Percentiles rank a stretch among this genome's conserved stretches.
phyloP scores from a whole-genome alignment of 2,797 vertebrate species.

The Austrolebias charrua region DNA sequence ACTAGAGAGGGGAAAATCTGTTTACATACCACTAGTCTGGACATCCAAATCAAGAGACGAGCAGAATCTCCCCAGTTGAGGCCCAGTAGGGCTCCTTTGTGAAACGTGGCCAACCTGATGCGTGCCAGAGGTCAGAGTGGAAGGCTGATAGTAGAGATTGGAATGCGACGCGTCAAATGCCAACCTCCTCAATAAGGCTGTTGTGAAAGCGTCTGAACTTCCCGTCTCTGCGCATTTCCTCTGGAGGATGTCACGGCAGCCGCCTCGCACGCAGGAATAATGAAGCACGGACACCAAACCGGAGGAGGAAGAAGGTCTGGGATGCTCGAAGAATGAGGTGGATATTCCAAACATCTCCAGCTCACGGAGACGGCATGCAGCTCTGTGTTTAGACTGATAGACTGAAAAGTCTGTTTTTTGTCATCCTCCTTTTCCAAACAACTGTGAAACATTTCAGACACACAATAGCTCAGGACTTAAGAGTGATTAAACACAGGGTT shows the following conservation, averaged over 20 bases:
- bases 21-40: conserved; percentile 64
- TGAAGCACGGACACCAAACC: conserved; percentile 23
- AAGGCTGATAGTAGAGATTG: conserved; percentile 43
- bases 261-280: conserved; percentile 24
- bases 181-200: conserved; percentile 57
- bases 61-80: conserved; percentile 21
- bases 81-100: conserved; percentile 40
- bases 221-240: conserved; percentile 45
- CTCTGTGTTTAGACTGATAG: conserved; percentile 37
- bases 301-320: conserved; percentile 37
- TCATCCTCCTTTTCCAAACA: conserved; percentile 22
- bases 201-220: conserved; percentile 73
- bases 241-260: conserved; percentile 8
- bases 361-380: conserved; percentile 25
- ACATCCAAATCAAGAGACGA: conserved; percentile 51
- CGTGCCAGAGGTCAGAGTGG: conserved; percentile 37
- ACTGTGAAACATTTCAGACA: conserved; percentile 2
- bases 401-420: conserved; percentile 26
- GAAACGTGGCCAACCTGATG: conserved; percentile 60
- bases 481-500: not conserved
- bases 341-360: conserved; percentile 33
- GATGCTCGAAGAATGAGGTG: conserved; percentile 25
- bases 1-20: conserved; percentile 41
- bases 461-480: not conserved
- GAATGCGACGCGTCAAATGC: conserved; percentile 70